Base-by-base conservation (phyloP, 23 tunicate species). In the Aplidium turbinatum region DNA sequence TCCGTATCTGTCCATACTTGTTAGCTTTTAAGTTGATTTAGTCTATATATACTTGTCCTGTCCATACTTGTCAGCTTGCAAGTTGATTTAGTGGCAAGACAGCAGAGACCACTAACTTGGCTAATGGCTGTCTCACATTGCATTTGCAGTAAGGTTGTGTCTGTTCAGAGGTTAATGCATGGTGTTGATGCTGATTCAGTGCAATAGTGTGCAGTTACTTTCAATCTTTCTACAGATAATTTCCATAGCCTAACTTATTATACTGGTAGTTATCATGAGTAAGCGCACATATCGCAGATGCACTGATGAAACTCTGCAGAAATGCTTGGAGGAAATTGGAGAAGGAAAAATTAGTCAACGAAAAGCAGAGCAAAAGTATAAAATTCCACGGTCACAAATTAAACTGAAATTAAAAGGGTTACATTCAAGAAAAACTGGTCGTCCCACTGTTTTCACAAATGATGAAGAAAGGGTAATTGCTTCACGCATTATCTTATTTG, bases 351-450 rank as follows among this genome's bases (percentile, higher is more conserved):
- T 42, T 42, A 9, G 11, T 16, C 16, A n/a, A n/a, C n/a, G 13
- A 42, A 42, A 42, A 42, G 16, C 13, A 11, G 11, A 42, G 16
- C 16, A 42, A 42, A 42, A 42, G 50, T 42, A 42, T 42, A 42
- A 42, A 42, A 42, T 42, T 42, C 16, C 16, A 11, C 16, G 50
- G 13, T 42, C 50, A 9, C 50, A 42, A 42, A 42, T 42, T 42
- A 42, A 42, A 42, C 50, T 42, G 50, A 42, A 42, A 42, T 42
- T 42, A 16, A 42, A 42, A 42, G n/a, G n/a, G n/a, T 42, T 42
- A 42, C 16, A 42, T 42, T 42, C 16, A 42, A 42, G n/a, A n/a
- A 42, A 42, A 42, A 42, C 16, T 11, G 50, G 50, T 11, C 16
- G 50, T 42, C 50, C 11, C 50, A 42, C 16, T 42, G 50, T 16